Evolutionary conservation across 1,140 invertebrate species (phyloP), one percentile per base, ranked within the genome.

Genomic region (Battus philenor): DNA sequence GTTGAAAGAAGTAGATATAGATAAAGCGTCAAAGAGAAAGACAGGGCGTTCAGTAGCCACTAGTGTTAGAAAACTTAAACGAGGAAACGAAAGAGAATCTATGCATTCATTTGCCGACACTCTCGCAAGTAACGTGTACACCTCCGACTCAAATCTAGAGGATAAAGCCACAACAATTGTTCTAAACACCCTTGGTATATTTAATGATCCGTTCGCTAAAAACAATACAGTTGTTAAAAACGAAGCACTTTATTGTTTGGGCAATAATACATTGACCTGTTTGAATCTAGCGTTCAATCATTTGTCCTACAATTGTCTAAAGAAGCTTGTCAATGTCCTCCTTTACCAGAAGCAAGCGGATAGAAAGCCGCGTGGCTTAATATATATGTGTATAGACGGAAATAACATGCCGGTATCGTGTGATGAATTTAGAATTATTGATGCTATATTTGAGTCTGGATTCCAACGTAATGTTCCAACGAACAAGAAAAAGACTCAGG

Each of bases 211-310:
- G 0, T 77, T 61, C 22, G 54, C 38, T 18, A 12, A 39, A 10
- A 20, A 29, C 0, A 66, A 78, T 34, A 68, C 49, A 1, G 30
- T 33, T 11, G 10, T 41, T 1, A 57, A 49, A 32, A 49, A 76
- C 12, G 60, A 44, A 10, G 34, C 27, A 0, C 27, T 50, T 0
- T 73, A 67, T 26, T 74, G 72, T 18, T 24, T 47, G 3, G 78
- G 78, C 4, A 78, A 79, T 43, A 69, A 71, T 31, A n/a, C 38
- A 1, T 26, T 82, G 0, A 44, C 32, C 2, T 74, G 62, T 15
- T 54, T 80, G 10, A 80, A 74, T 52, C 8, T 82, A 1, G 54
- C 74, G 0, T 82, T 68, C 27, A 82, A 80, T 34, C 56, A 71
- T 36, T 22, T 79, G 4, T 63, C 51, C 8, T 71, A 68, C 44